Evolutionary conservation across 2,888 invertebrate species (phyloP).

Genomic region (Limenitis camilla): DNA sequence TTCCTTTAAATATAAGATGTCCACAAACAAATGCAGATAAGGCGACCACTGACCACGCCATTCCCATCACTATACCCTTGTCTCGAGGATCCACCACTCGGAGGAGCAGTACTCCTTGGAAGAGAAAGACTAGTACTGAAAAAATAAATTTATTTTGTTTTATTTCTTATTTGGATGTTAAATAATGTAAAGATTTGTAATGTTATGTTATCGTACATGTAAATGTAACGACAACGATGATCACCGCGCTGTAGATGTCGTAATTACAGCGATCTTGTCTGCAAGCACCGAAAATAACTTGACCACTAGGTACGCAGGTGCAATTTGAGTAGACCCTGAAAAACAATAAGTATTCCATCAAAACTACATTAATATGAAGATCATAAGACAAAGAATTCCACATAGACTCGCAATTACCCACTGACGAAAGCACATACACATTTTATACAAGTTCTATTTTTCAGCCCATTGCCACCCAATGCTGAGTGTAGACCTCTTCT

Average conservation of each 20-base stretch:
- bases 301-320: slow-evolving; percentile 19
- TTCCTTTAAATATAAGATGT: neutral
- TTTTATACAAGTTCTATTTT: too few relatives aligned
- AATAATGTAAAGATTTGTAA: too few relatives aligned
- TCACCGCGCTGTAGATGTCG: slow-evolving; percentile 23
- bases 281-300: slow-evolving; percentile 25
- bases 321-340: slow-evolving; percentile 27
- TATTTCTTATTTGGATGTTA: too few relatives aligned
- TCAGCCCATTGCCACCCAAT: too few relatives aligned
- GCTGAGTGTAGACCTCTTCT: too few relatives aligned
- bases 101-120: slow-evolving; percentile 26
- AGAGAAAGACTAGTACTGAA: slow-evolving; percentile 29
- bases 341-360: too few relatives aligned
- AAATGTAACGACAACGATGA: slow-evolving; percentile 18
- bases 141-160: neutral
- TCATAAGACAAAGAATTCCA: too few relatives aligned
- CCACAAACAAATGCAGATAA: slow-evolving; percentile 25
- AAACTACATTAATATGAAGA: too few relatives aligned
- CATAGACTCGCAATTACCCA: too few relatives aligned
- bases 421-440: too few relatives aligned
- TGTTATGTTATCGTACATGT: slow-evolving; percentile 21
- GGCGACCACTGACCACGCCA: slow-evolving; percentile 24
- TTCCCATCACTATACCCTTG: slow-evolving; percentile 27
- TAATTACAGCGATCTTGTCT: slow-evolving; percentile 18
- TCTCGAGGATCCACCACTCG: slow-evolving; percentile 28